Percentiles rank a stretch among this genome's conserved stretches.
Conservation (phyloP, 2,113 vertebrate genomes). For the Pseudorhombus dupliciocellatus region DNA sequence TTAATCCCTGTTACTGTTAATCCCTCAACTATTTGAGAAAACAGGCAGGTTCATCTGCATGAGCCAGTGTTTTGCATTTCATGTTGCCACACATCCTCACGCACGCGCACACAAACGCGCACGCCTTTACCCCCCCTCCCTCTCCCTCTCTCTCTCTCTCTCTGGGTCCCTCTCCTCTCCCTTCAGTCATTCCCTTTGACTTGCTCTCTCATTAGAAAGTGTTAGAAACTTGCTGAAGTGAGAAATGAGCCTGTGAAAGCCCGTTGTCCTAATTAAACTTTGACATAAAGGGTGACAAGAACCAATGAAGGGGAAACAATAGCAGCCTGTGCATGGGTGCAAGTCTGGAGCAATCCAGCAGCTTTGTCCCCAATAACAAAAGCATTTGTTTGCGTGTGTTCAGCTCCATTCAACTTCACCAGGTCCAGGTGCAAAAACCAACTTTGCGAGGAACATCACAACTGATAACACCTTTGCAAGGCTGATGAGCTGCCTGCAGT, state of each 20-base stretch:
- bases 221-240: conserved; percentile 95
- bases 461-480: conserved; percentile 72
- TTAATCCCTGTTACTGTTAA: no score
- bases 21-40: conserved; percentile 19
- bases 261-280: conserved; percentile 95
- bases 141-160: neutral
- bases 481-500: conserved; percentile 63
- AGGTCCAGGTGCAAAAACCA: conserved; percentile 90
- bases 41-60: conserved; percentile 52
- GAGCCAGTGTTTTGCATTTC: conserved; percentile 50
- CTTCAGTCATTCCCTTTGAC: neutral
- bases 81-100: conserved; percentile 5
- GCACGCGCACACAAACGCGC: neutral
- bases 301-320: conserved; percentile 90
- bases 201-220: conserved; percentile 86
- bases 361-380: conserved; percentile 91
- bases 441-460: conserved; percentile 72
- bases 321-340: conserved; percentile 84
- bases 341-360: conserved; percentile 76
- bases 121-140: neutral
- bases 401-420: conserved; percentile 87
- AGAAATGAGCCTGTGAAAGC: conserved; percentile 90
- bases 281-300: conserved; percentile 93
- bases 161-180: neutral
- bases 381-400: conserved; percentile 90